phyloP scores from a whole-genome alignment of 2,113 vertebrate species.

The Leptobrachium ailaonicum region DNA sequence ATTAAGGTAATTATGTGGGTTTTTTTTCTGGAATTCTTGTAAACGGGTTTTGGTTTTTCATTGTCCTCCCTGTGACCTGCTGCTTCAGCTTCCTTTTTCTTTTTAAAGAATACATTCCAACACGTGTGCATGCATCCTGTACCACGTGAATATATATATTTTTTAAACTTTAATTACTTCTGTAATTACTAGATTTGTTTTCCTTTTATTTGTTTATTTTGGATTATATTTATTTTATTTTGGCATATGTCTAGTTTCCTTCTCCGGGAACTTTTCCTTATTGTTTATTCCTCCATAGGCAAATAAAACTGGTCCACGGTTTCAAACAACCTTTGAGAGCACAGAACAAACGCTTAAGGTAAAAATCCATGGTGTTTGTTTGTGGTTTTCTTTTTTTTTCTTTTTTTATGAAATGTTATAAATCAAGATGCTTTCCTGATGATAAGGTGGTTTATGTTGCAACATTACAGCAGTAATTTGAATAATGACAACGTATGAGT shows the following conservation, averaged over 20 bases:
- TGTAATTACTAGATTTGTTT: background rate
- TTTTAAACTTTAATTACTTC: background rate
- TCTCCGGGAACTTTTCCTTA: constrained; percentile 8
- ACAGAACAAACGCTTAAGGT: constrained; percentile 91
- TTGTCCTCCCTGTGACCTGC: too few relatives aligned
- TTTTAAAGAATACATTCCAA: background rate
- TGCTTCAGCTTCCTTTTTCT: background rate
- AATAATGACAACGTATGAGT: too few relatives aligned
- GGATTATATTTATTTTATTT: constrained; percentile 37
- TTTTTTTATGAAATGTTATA: too few relatives aligned
- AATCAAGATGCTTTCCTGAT: too few relatives aligned
- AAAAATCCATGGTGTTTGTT: constrained; percentile 13
- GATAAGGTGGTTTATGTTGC: too few relatives aligned
- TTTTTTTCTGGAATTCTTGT: too few relatives aligned
- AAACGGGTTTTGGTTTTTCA: too few relatives aligned
- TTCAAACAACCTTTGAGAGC: constrained; percentile 80
- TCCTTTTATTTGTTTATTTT: constrained; percentile 18
- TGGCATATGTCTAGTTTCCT: constrained; percentile 2
- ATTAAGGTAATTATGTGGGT: constrained; percentile 72
- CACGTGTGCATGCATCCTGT: background rate
- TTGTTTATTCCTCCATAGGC: constrained; percentile 70
- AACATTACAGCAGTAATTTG: too few relatives aligned
- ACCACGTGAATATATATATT: background rate
- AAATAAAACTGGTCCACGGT: constrained; percentile 80
- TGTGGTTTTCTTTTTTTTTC: too few relatives aligned